Percentiles rank a stretch among this genome's conserved stretches.
These are phyloP conservation scores for Sebastes paucispinis DNA, from an alignment of 2,797 vertebrate species.

Conservation along the genomic window DNA sequence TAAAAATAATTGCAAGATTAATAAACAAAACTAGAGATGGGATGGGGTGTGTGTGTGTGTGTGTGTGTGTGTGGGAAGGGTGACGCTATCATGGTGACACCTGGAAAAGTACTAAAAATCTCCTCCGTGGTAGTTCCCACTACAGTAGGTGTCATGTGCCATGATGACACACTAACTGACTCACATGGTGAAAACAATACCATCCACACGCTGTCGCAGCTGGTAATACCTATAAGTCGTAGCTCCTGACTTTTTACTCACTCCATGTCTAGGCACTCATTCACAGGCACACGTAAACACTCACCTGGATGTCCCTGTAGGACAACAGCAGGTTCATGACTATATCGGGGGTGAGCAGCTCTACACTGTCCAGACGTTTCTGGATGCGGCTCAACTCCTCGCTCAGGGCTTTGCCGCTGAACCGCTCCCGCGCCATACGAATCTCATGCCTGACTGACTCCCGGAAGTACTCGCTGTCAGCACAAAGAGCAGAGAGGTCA, in stretches of 20 bases:
- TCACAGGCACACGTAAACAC: background rate
- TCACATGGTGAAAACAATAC: background rate
- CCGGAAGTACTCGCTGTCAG: slow-evolving; percentile 87
- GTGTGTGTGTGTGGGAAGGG: too few species aligned
- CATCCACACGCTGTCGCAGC: background rate
- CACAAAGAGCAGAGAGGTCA: background rate
- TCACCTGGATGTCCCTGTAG: slow-evolving; percentile 90
- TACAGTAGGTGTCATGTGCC: too few species aligned
- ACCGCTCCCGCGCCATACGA: slow-evolving; percentile 86
- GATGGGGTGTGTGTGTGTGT: too few species aligned
- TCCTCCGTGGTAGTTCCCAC: too few species aligned
- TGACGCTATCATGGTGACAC: too few species aligned
- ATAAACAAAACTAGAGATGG: background rate
- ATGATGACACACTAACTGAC: background rate
- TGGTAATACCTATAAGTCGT: background rate
- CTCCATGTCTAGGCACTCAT: background rate
- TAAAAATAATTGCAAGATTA: background rate
- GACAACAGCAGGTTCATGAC: slow-evolving; percentile 92
- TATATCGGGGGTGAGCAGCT: slow-evolving; percentile 90
- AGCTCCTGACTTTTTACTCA: background rate
- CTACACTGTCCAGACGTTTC: slow-evolving; percentile 89
- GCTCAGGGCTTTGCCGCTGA: slow-evolving; percentile 84
- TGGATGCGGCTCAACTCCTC: slow-evolving; percentile 87
- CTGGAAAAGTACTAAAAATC: too few species aligned
- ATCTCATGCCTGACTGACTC: slow-evolving; percentile 90